Conservation (phyloP, 2,888 invertebrate species). For the Creontiades dilutus region DNA sequence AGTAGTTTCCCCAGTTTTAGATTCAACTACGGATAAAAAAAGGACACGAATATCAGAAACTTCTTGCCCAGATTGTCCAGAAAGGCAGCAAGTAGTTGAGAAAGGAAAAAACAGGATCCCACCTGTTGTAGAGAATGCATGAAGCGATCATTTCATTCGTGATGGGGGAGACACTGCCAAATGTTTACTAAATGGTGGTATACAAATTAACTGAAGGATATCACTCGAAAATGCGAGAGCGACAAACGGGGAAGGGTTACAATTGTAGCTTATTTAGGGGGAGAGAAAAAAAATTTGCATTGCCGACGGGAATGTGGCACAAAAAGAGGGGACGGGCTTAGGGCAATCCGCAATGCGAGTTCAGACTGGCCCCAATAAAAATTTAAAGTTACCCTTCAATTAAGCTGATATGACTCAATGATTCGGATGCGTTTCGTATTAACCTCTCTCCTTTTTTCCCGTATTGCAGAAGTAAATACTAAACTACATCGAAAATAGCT, state of each 20-base stretch:
- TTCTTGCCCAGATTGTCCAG: too few relatives aligned
- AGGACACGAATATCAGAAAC: too few relatives aligned
- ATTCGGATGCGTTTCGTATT: too few relatives aligned
- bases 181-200: not conserved
- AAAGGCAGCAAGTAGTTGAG: not conserved
- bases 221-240: conserved; percentile 33
- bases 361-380: conserved; percentile 45
- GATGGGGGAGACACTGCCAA: not conserved
- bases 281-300: not conserved
- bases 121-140: not conserved
- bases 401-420: conserved; percentile 39
- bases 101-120: not conserved
- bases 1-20: too few relatives aligned
- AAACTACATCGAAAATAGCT: too few relatives aligned
- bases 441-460: too few relatives aligned
- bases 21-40: too few relatives aligned
- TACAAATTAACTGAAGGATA: conserved; percentile 56
- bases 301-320: not conserved
- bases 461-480: too few relatives aligned
- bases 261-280: conserved; percentile 47
- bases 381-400: conserved; percentile 51
- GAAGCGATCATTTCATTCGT: not conserved
- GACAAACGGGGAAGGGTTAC: conserved; percentile 31
- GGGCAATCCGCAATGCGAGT: not conserved
- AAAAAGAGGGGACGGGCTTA: not conserved